Evolutionary conservation across 2,888 invertebrate genomes (phyloP).

Genomic region (Monopis laevigella): DNA sequence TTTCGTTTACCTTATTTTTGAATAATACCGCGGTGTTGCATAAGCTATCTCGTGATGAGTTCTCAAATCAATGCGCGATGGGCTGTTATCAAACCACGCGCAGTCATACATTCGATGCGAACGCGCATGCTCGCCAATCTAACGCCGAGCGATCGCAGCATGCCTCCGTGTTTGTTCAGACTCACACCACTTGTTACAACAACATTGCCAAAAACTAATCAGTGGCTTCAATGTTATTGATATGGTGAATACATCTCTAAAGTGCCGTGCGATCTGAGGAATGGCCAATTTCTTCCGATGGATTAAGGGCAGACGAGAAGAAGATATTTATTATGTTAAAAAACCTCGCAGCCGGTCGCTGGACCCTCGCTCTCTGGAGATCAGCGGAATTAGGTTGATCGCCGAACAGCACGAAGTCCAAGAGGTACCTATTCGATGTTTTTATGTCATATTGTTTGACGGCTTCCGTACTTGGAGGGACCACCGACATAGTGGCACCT

Average conservation of each 20-base stretch:
- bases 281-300: conserved; percentile 78
- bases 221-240: conserved; percentile 2
- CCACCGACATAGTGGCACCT: no score
- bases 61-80: neutral
- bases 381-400: conserved; percentile 71
- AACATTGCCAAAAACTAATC: conserved; percentile 2
- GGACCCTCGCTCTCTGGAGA: conserved; percentile 76
- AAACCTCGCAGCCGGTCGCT: conserved; percentile 79
- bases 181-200: conserved; percentile 4
- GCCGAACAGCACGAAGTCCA: conserved; percentile 52
- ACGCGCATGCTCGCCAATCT: neutral
- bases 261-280: conserved; percentile 14
- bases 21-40: conserved; percentile 8
- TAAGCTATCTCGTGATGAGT: conserved; percentile 10
- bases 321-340: conserved; percentile 60
- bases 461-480: no score
- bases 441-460: no score
- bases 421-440: no score
- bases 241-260: neutral
- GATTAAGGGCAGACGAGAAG: conserved; percentile 72
- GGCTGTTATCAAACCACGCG: conserved; percentile 2
- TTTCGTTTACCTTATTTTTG: no score
- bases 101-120: neutral
- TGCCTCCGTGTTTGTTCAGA: conserved; percentile 2
- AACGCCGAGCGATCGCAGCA: conserved; percentile 2